Conservation (phyloP, 2,888 invertebrate species). For the Scaptomyza polygonia region DNA sequence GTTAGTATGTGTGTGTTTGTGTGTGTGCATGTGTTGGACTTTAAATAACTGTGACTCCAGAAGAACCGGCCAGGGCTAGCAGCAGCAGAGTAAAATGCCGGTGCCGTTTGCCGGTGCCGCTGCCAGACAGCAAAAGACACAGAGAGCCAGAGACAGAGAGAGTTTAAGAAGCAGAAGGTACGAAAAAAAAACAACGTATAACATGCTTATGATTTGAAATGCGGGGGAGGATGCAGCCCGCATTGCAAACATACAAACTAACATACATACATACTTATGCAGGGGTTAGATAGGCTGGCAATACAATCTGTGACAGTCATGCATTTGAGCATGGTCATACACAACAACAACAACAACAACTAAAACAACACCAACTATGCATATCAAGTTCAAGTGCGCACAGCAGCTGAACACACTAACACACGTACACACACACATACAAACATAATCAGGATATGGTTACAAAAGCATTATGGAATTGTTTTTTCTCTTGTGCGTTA, state of each 20-base stretch:
- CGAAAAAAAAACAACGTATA: constrained; percentile 19
- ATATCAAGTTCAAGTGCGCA: constrained; percentile 59
- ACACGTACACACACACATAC: not conserved
- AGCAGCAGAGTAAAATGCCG: constrained; percentile 30
- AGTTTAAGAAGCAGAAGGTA: constrained; percentile 18
- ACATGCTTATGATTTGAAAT: constrained; percentile 28
- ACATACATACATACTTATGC: not conserved
- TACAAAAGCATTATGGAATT: not conserved
- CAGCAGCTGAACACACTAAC: constrained; percentile 11
- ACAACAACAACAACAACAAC: constrained; percentile 11
- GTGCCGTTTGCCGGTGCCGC: constrained; percentile 24
- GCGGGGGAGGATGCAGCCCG: constrained; percentile 44
- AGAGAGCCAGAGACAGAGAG: not conserved
- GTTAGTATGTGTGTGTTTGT: constrained; percentile 11
- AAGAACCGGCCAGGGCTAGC: constrained; percentile 63
- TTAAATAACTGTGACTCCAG: constrained; percentile 65
- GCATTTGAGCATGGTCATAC: constrained; percentile 16
- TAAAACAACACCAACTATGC: constrained; percentile 16
- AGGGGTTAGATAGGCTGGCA: constrained; percentile 20
- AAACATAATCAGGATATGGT: not conserved
- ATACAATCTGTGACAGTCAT: not conserved
- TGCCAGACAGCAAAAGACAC: constrained; percentile 30
- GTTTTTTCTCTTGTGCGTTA: not conserved
- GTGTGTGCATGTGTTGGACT: constrained; percentile 49
- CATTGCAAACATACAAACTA: not conserved